Percentiles rank a stretch among this genome's conserved stretches.
These are phyloP conservation scores for Xestobium rufovillosum DNA, from an alignment of 2,888 invertebrate species.

Conservation along the genomic window DNA sequence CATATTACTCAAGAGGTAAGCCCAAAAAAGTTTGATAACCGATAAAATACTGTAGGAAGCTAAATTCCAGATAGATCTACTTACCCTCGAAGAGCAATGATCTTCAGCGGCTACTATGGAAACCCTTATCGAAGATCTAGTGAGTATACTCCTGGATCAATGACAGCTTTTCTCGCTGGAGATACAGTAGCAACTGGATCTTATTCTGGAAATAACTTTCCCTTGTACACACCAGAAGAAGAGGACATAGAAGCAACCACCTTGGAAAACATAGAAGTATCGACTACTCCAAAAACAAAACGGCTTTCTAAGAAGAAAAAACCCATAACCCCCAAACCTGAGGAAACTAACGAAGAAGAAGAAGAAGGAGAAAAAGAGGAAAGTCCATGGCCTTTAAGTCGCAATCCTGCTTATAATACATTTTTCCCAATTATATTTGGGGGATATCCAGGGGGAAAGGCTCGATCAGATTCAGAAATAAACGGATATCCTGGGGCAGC, in stretches of 20 bases:
- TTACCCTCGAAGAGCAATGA: conserved; percentile 34
- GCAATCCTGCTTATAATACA: conserved; percentile 44
- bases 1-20: conserved; percentile 6
- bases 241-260: conserved; percentile 22
- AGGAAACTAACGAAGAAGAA: conserved; percentile 16
- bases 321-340: conserved; percentile 11
- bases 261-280: conserved; percentile 1
- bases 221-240: conserved; percentile 16
- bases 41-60: too few relatives aligned
- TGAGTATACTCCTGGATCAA: conserved; percentile 29
- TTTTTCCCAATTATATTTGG: conserved; percentile 63
- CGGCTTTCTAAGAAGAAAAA: conserved; percentile 21
- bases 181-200: conserved; percentile 40
- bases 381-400: conserved; percentile 31
- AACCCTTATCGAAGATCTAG: conserved; percentile 26
- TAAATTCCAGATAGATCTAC: conserved; percentile 13
- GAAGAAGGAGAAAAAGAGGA: conserved; percentile 48
- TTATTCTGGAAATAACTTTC: conserved; percentile 29
- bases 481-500: conserved; percentile 49
- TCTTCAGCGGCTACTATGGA: conserved; percentile 38
- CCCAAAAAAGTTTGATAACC: too few relatives aligned
- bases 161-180: conserved; percentile 40
- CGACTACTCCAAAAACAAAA: conserved; percentile 19
- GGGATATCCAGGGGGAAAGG: conserved; percentile 31
- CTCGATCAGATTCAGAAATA: conserved; percentile 31